Percentiles rank a stretch among this genome's conserved stretches.
Evolutionary conservation across 1,140 invertebrate genomes (phyloP).

Genomic region (Bombus superbus): DNA sequence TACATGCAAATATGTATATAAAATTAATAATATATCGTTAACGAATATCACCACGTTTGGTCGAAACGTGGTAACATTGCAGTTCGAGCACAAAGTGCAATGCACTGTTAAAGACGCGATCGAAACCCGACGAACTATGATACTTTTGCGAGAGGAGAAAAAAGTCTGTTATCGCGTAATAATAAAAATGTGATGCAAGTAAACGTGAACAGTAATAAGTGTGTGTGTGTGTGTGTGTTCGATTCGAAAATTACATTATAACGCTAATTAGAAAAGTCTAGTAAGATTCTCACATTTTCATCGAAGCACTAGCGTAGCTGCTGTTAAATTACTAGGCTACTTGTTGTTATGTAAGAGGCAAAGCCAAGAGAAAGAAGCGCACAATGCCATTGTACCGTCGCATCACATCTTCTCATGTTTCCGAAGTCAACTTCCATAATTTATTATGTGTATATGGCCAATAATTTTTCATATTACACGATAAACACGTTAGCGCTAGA

Average conservation of each 20-base stretch:
- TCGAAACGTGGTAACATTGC: too few relatives aligned
- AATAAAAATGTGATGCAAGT: background rate
- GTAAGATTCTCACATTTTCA: slow-evolving; percentile 26
- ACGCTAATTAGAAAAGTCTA: slow-evolving; percentile 5
- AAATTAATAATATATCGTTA: background rate
- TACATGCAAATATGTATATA: background rate
- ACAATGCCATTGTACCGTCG: slow-evolving; percentile 13
- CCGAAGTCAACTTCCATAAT: slow-evolving; percentile 2
- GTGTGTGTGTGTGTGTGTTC: too few relatives aligned
- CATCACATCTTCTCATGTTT: slow-evolving; percentile 11
- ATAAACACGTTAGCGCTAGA: background rate
- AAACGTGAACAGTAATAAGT: background rate
- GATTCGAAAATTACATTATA: background rate
- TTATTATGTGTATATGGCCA: background rate
- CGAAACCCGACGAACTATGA: too few relatives aligned
- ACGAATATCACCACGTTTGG: too few relatives aligned
- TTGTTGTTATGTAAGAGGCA: slow-evolving; percentile 1
- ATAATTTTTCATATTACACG: slow-evolving; percentile 2
- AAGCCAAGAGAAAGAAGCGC: background rate
- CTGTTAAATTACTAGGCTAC: slow-evolving; percentile 17
- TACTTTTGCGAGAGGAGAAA: background rate
- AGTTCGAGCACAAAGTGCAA: too few relatives aligned
- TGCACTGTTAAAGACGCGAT: too few relatives aligned
- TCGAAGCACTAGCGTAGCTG: background rate
- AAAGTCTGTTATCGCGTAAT: background rate